Base-by-base conservation (phyloP, 2,888 invertebrate genomes). In the Acanthosoma haemorrhoidale region DNA sequence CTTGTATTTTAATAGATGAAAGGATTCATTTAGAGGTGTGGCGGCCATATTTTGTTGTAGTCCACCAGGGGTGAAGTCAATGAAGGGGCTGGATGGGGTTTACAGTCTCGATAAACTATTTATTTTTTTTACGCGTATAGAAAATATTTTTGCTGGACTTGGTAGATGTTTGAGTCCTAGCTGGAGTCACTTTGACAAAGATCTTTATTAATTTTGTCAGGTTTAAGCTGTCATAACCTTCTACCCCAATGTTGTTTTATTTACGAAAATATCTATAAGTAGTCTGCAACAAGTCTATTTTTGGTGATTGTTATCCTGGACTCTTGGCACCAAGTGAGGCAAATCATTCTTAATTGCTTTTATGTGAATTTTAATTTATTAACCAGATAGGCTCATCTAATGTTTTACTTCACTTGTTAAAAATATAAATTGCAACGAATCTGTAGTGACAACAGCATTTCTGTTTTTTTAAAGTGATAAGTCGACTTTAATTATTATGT, bases 21-120 rank as follows among this genome's bases (percentile, higher is more conserved):
- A 61, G 18, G 38, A 5, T 61, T 38, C 61, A 34, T 61, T 25
- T 4, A 21, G 61, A 77, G 77, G 77, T 77, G 77, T 77, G 77
- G 77, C 77, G 77, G 77, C 77, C 77, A 77, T 77, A 76, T 77
- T 77, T 77, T 76, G 76, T 75, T 76, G 73, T 73, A 71, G 74
- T 74, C 72, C 75, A 76, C 76, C 73, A 74, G 76, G 74, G 76
- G 75, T 74, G 75, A 75, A 73, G 73, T 51, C 61, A 61, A 61
- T 61, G 51, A 32, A 68, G 72, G 72, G 74, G 73, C 69, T 72
- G 73, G 72, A 70, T 68, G 69, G 67, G 64, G 43, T 51, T 25
- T 51, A 51, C 25, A 5, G 13, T 51, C 51, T 51, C 18, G 29
- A n/a, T 51, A 16, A 51, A 29, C 18, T 67, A 39, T 67, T 39